Evolutionary conservation across 2,888 invertebrate species (phyloP), one percentile per base, ranked within the genome.

Genomic region (Polydrusus tereticollis): DNA sequence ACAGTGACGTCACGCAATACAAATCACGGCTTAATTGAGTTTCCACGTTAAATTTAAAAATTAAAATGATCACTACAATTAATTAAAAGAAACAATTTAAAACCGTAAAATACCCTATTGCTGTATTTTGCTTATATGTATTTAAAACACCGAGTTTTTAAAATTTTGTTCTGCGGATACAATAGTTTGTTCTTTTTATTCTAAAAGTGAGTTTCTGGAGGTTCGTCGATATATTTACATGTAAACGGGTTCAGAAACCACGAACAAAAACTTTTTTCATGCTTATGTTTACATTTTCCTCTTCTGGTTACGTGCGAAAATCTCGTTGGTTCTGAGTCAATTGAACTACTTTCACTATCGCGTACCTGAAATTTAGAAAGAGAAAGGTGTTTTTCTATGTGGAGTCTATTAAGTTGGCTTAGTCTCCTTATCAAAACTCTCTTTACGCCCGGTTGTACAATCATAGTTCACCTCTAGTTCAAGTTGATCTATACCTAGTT

Each of bases 261-360:
- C 50, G 92, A 92, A 84, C 92, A 93, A 77, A 93, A 90, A 1
- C 92, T 91, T 76, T 92, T 90, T 73, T 92, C 91, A 78, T 87
- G 86, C 80, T 88, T 89, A 80, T 92, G 92, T 79, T 92, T 91
- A 79, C 90, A 90, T 86, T 90, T 90, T 12, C 89, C 89, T 52
- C 85, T 79, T 70, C 85, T 78, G 45, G 82, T 82, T 47, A 82
- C 77, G 75, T 87, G 87, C 12, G 87, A 87, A 68, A 87, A 83
- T 73, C 88, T 83, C 57, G 87, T 88, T 7, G 87, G 87, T 73
- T 88, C 90, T 14, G 96, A 96, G 76, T 94, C 94, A 77, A 94
- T 90, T 71, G 94, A 95, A 20, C 95, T 95, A 74, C 94, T 95
- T 82, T 96, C 96, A 77, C 94, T 93, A 84, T 96, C 96, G 73